phyloP scores from a whole-genome alignment of 2,113 vertebrate species.

The Pelmatolapia mariae region DNA sequence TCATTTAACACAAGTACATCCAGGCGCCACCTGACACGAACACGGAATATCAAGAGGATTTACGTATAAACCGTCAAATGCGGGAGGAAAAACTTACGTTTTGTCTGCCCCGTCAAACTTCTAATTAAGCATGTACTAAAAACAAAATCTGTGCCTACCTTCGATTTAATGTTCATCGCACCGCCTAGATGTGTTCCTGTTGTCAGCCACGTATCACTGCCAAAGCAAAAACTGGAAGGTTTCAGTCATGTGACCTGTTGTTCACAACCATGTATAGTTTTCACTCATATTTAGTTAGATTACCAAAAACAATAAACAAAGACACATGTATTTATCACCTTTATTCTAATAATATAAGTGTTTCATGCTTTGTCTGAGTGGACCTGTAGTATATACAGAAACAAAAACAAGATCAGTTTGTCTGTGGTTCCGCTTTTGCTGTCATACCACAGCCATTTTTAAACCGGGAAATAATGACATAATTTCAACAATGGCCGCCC shows the following conservation, averaged over 20 bases:
- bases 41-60: not conserved
- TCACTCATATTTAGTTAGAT: not conserved
- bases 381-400: not conserved
- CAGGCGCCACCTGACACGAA: not conserved
- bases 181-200: not conserved
- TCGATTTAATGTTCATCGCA: rapidly evolving
- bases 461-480: not conserved
- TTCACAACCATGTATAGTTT: not conserved
- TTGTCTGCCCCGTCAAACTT: not conserved
- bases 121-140: not conserved
- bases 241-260: not conserved
- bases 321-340: not conserved
- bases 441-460: not conserved
- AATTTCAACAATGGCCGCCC: not conserved
- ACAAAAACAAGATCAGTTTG: not conserved
- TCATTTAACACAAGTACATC: constrained; percentile 3
- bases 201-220: not conserved
- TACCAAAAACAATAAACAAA: not conserved
- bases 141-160: not conserved
- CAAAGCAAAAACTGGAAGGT: not conserved
- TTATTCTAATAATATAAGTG: not conserved
- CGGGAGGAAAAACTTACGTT: not conserved
- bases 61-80: not conserved
- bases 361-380: not conserved
- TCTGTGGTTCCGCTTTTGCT: not conserved